These are phyloP conservation scores for Pantherophis guttatus DNA, from an alignment of 2,113 vertebrate species.

Conservation along the genomic window DNA sequence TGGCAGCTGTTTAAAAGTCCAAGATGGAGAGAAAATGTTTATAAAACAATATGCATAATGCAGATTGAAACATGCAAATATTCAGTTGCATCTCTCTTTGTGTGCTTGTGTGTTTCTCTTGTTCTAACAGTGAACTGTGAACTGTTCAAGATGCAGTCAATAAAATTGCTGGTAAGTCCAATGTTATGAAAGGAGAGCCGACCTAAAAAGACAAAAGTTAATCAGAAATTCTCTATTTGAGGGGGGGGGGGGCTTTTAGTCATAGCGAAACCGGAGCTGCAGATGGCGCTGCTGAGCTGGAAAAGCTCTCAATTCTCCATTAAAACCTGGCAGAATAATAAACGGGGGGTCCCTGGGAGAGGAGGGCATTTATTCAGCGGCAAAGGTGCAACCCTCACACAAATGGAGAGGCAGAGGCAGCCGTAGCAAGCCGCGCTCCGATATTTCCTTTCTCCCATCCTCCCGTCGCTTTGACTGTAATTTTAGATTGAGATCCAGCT, in stretches of 20 bases:
- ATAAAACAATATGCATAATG: fast-evolving
- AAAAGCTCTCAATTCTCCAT: slow-evolving; percentile 55
- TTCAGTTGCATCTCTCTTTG: background rate
- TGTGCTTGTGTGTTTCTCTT: background rate
- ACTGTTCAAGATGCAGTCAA: background rate
- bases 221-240: background rate
- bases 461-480: slow-evolving; percentile 75
- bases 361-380: slow-evolving; percentile 86
- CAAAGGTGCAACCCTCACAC: slow-evolving; percentile 79
- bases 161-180: background rate
- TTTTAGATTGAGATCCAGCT: slow-evolving; percentile 79
- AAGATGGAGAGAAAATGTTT: fast-evolving
- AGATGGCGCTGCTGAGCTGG: slow-evolving; percentile 76
- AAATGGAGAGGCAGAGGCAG: slow-evolving; percentile 80
- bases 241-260: background rate
- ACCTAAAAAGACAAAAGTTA: slow-evolving; percentile 4
- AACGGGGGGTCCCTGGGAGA: slow-evolving; percentile 85
- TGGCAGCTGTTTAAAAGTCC: background rate
- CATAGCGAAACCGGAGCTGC: slow-evolving; percentile 48
- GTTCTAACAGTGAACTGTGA: background rate
- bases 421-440: slow-evolving; percentile 60
- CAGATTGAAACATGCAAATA: fast-evolving
- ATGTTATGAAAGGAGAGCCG: background rate
- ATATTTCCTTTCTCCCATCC: slow-evolving; percentile 33
- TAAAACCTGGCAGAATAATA: slow-evolving; percentile 55